These are phyloP conservation scores for Tenrec ecaudatus DNA, from an alignment of 2,113 vertebrate species.

Conservation along the genomic window DNA sequence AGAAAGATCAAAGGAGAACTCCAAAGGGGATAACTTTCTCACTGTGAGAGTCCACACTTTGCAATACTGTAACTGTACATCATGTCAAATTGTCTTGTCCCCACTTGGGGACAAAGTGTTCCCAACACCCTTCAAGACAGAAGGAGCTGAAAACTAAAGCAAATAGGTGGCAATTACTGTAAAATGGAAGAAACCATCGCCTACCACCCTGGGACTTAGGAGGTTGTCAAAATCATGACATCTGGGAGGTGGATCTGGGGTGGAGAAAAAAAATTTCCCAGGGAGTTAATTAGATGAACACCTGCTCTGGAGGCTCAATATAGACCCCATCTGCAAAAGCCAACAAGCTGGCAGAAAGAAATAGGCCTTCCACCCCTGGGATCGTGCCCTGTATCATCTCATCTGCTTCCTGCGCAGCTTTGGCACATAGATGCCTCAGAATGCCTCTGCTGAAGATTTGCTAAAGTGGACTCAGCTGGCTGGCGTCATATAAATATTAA, in stretches of 20 bases:
- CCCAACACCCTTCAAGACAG: neutral
- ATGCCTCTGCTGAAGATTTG: neutral
- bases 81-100: neutral
- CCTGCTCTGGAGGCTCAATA: neutral
- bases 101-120: neutral
- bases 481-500: neutral
- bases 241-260: neutral
- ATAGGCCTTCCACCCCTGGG: neutral
- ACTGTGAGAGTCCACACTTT: fast-evolving
- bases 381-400: neutral
- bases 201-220: neutral
- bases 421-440: fast-evolving
- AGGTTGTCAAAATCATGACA: neutral
- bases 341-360: neutral
- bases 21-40: neutral
- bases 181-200: neutral
- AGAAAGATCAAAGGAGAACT: neutral
- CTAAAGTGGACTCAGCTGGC: neutral
- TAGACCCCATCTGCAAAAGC: neutral
- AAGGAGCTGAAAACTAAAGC: neutral
- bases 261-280: neutral
- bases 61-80: fast-evolving
- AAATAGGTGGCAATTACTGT: neutral
- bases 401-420: neutral
- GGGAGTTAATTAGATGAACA: neutral